Conservation (phyloP, 2,113 vertebrate species). For the Zosterops pallidus region DNA sequence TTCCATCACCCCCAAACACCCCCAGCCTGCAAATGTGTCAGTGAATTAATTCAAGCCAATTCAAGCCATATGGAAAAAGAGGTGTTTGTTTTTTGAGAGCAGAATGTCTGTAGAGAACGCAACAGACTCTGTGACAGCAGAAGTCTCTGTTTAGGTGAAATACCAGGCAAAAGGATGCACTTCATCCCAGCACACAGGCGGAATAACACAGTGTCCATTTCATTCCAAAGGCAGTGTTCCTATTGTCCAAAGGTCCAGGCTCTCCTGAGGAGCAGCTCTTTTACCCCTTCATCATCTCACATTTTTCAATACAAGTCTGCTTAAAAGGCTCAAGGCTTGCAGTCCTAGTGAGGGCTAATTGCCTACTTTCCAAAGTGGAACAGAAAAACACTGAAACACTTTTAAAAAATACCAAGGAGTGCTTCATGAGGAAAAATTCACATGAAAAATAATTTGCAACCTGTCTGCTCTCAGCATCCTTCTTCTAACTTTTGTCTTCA, state of each 20-base stretch:
- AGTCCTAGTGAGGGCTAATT: neutral
- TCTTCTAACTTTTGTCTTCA: neutral
- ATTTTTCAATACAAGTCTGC: neutral
- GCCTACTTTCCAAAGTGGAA: neutral
- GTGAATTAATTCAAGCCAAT: conserved; percentile 61
- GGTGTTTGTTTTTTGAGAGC: neutral
- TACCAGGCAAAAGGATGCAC: neutral
- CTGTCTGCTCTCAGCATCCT: neutral
- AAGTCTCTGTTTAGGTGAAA: neutral
- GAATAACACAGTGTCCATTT: neutral
- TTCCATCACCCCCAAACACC: neutral
- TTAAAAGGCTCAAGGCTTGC: neutral
- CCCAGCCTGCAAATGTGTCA: conserved; percentile 8
- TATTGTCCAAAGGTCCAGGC: neutral
- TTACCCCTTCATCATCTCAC: neutral
- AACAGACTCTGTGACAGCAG: neutral
- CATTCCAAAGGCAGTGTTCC: neutral
- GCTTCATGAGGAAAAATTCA: neutral
- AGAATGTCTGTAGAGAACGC: neutral
- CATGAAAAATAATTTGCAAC: neutral
- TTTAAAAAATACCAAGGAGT: neutral
- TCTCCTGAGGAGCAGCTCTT: neutral
- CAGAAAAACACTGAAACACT: neutral
- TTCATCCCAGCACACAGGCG: neutral
- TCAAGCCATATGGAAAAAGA: conserved; percentile 1